A percentile compares a stretch with the other conserved stretches of the same genome.
These are phyloP conservation scores for Scortum barcoo DNA, from an alignment of 2,113 vertebrate genomes.

Conservation along the genomic window DNA sequence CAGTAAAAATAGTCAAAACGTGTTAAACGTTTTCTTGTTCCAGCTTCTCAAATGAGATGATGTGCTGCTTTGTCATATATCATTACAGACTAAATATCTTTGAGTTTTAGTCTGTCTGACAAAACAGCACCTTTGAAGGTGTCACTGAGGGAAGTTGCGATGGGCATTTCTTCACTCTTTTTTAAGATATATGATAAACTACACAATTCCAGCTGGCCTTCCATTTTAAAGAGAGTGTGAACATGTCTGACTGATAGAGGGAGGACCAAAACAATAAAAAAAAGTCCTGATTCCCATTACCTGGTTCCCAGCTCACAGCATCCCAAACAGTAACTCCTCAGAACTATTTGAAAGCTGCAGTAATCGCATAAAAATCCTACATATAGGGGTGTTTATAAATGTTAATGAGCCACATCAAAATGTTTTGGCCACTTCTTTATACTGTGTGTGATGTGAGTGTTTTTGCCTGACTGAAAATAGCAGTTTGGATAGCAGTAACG, in stretches of 20 bases:
- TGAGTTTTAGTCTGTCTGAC: neutral
- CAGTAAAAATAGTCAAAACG: neutral
- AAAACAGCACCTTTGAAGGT: neutral
- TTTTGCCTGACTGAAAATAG: neutral
- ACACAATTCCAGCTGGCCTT: neutral
- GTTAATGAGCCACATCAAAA: neutral
- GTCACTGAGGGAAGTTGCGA: neutral
- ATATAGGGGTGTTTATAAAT: neutral
- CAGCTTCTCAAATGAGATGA: neutral
- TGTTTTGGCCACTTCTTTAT: neutral
- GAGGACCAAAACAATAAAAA: neutral
- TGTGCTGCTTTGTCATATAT: neutral
- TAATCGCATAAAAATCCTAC: neutral
- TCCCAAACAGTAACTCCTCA: no score
- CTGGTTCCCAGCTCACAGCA: no score
- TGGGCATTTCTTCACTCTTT: neutral
- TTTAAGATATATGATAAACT: neutral
- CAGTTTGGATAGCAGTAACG: no score
- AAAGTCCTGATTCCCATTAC: neutral
- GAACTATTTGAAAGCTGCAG: neutral
- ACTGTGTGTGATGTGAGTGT: neutral
- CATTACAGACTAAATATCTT: neutral
- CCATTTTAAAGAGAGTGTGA: neutral
- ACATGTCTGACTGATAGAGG: neutral
- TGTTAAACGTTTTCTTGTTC: neutral